Percentiles rank a stretch among this genome's conserved stretches.
These are phyloP conservation scores for Pyrrhosoma nymphula DNA, from an alignment of 2,888 invertebrate genomes.

Conservation along the genomic window DNA sequence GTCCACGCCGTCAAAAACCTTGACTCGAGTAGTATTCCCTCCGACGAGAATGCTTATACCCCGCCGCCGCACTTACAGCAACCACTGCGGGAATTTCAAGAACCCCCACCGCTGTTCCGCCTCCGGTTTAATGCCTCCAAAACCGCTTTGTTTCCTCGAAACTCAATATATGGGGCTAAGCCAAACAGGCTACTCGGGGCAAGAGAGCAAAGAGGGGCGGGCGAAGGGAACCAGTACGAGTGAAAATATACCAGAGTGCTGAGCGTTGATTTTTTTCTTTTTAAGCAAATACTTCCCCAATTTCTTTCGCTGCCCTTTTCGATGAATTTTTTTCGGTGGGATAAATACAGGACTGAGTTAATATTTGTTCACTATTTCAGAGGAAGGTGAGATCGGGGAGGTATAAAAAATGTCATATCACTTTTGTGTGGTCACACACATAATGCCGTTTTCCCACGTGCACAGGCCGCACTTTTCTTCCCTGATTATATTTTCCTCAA, in stretches of 20 bases:
- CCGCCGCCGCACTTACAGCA: neutral
- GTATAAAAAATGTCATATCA: too few species aligned
- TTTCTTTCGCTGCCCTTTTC: neutral
- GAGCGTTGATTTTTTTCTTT: neutral
- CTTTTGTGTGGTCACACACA: too few species aligned
- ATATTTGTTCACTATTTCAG: too few species aligned
- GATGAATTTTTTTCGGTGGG: neutral
- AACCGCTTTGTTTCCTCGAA: slow-evolving; percentile 20
- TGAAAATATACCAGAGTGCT: neutral
- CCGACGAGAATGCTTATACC: neutral
- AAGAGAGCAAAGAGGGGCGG: neutral
- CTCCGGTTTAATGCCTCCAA: neutral
- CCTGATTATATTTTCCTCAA: too few species aligned
- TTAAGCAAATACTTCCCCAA: neutral
- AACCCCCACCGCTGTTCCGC: neutral
- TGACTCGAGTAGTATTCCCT: neutral
- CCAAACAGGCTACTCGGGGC: neutral
- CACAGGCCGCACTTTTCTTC: too few species aligned
- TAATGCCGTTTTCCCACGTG: too few species aligned
- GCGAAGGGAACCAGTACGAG: too few species aligned
- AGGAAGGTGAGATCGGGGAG: too few species aligned
- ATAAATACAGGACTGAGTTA: neutral
- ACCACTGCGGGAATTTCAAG: slow-evolving; percentile 1
- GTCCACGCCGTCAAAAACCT: too few species aligned
- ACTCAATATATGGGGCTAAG: neutral